Evolutionary conservation across 53 echinoderm and acorn worm genomes (phyloP).

Genomic region (Henricia sp.): DNA sequence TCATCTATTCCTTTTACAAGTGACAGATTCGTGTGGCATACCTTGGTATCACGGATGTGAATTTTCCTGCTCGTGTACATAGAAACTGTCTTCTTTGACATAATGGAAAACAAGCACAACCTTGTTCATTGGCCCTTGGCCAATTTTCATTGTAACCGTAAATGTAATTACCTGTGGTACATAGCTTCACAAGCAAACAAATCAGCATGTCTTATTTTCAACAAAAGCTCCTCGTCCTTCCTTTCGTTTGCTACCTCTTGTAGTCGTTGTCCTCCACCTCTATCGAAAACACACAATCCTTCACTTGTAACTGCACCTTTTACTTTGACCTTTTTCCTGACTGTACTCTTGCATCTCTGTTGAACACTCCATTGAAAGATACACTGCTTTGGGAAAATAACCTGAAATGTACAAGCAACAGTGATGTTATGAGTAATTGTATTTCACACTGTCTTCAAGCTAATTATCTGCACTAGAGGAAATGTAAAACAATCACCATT

Average conservation of each 20-base stretch:
- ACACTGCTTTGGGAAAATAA: neutral
- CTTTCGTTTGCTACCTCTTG: neutral
- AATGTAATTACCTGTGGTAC: neutral
- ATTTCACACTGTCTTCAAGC: too few species aligned
- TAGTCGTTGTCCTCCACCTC: neutral
- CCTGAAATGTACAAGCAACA: neutral
- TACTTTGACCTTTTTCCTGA: neutral
- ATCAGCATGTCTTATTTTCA: neutral
- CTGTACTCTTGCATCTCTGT: neutral
- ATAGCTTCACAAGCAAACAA: neutral
- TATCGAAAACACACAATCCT: neutral
- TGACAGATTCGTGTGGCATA: too few species aligned
- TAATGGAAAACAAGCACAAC: neutral
- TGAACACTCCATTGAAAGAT: neutral
- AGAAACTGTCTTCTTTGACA: neutral
- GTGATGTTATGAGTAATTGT: neutral
- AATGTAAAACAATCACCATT: too few species aligned
- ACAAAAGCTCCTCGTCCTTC: too few species aligned
- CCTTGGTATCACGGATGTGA: neutral
- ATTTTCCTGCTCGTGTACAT: neutral
- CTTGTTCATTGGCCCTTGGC: neutral
- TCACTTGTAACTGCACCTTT: constrained; percentile 1
- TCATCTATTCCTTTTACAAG: too few species aligned
- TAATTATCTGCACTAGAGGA: too few species aligned
- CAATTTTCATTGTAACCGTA: neutral